Evolutionary conservation across 2,797 vertebrate genomes (phyloP).

Genomic region (Choloepus didactylus): DNA sequence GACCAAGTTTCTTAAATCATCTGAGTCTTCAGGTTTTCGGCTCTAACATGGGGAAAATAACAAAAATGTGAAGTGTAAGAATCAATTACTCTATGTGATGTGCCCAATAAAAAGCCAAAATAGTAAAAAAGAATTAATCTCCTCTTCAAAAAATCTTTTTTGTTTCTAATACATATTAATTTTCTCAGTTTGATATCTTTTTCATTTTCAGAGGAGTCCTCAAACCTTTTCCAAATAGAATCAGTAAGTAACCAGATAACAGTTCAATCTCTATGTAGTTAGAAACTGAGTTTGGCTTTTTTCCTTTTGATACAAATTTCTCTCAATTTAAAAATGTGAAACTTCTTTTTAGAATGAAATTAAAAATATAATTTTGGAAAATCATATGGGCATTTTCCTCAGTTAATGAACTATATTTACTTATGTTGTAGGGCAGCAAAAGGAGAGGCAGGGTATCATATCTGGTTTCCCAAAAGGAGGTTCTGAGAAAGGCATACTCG

Average conservation of each 20-base stretch:
- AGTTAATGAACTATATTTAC: constrained; percentile 34
- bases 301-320: constrained; percentile 6
- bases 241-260: background rate
- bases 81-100: background rate
- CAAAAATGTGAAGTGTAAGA: background rate
- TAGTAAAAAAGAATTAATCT: background rate
- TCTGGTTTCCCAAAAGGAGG: background rate
- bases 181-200: background rate
- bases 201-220: background rate
- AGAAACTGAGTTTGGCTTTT: background rate
- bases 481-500: background rate
- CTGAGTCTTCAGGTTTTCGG: background rate
- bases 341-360: background rate
- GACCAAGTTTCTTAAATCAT: background rate
- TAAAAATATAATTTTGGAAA: constrained; percentile 48
- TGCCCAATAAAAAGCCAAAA: background rate
- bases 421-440: background rate
- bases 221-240: background rate
- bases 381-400: background rate
- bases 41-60: background rate
- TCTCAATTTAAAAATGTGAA: background rate
- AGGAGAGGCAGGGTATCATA: background rate
- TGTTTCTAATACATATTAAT: background rate
- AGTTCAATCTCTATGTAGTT: background rate
- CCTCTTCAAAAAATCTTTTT: background rate